Evolutionary conservation across 2,113 vertebrate genomes (phyloP), one percentile per base, ranked within the genome.

Genomic region (Burhinus oedicnemus): DNA sequence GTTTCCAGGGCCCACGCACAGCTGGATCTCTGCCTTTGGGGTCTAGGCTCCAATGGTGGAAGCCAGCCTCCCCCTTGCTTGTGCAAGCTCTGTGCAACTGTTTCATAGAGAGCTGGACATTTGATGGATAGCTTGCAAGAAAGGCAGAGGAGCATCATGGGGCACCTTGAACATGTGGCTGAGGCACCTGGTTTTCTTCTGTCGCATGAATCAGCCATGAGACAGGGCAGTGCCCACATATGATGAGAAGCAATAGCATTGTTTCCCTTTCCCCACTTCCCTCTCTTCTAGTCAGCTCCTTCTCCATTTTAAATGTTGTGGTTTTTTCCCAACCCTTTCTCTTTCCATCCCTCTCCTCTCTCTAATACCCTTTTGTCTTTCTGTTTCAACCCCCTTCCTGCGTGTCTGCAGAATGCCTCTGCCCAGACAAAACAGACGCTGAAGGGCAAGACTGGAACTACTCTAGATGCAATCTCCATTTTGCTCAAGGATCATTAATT

Each of bases 401-500:
- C 13, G 0, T 91, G 66, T 86, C 87, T 94, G 93, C 93, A 74
- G 58, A 65, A 70, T 70, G 65, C 68, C 81, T 88, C 66, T 90
- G 87, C 84, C 93, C 91, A 96, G 95, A 96, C 97, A 93, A 75
- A 94, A 83, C 91, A 96, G 97, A 86, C 3, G 55, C 95, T 95
- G 91, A 95, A 95, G 96, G 95, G 87, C 93, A 97, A 44, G 80
- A 89, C 77, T 91, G 76, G 93, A 95, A 20, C 93, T 93, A 54
- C 94, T 94, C 89, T 80, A 93, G 94, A 95, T 96, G 84, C 87
- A 95, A 93, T 97, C 97, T 97, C 91, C 81, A 83, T 94, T 97
- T 91, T 77, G 71, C 91, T 96, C 87, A 93, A 90, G 95, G 91
- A 96, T 97, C 94, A 97, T 97, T 97, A 97, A 97, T 96, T 97